Percentiles rank a stretch among this genome's conserved stretches.
phyloP scores from a whole-genome alignment of 2,113 vertebrate genomes.

The Oceanodroma tethys region DNA sequence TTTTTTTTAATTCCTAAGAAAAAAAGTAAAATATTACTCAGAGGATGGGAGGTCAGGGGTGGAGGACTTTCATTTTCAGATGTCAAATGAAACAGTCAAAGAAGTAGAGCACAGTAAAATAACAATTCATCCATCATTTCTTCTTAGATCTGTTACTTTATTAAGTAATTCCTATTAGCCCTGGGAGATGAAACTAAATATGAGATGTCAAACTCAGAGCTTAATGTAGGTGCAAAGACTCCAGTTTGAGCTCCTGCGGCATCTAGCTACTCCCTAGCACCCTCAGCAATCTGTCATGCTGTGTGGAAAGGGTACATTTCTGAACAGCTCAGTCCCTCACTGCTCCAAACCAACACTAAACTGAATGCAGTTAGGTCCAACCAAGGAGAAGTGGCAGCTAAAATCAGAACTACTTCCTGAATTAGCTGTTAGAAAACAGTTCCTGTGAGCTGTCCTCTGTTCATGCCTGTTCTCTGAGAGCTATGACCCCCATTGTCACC shows the following conservation, averaged over 20 bases:
- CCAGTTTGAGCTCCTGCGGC: not conserved
- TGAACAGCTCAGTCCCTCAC: not conserved
- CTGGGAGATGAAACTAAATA: not conserved
- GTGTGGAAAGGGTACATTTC: not conserved
- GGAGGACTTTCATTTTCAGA: not conserved
- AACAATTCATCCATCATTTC: not conserved
- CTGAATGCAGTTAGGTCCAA: not conserved
- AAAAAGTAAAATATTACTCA: not conserved
- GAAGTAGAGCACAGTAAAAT: not conserved
- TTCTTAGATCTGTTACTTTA: not conserved
- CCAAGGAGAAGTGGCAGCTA: not conserved
- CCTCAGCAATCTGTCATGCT: not conserved
- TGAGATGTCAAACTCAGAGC: not conserved
- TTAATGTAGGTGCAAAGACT: not conserved
- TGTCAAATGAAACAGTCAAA: not conserved
- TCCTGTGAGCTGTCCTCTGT: not conserved
- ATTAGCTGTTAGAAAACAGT: not conserved
- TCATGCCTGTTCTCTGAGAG: not conserved
- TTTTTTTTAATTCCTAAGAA: not conserved
- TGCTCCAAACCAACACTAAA: not conserved
- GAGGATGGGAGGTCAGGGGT: not conserved
- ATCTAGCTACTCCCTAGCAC: not conserved
- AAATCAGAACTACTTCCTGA: not conserved
- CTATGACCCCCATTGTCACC: not conserved
- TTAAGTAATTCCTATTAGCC: not conserved